Base-by-base conservation (phyloP, 2,888 invertebrate genomes). In the Euproctis similis region DNA sequence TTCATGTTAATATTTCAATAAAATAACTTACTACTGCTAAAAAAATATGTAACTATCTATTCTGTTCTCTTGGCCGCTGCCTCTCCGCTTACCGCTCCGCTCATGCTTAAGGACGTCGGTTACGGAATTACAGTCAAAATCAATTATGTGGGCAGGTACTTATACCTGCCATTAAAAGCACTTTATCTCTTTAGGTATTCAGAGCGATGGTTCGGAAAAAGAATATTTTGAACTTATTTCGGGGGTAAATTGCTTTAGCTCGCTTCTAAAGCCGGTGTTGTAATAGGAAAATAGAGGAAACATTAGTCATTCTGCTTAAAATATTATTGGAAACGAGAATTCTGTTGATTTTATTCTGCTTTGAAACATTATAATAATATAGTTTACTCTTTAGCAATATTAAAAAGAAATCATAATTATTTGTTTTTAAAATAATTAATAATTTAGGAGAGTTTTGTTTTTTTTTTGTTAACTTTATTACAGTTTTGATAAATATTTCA, bases 141-240 rank as follows among this genome's bases (percentile, higher is more conserved):
- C 52, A 53, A 53, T 53, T 53, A 53, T 46, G 51, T 50, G 48
- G 51, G 35, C 34, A 33, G 34, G 40, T 50, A 39, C 53, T 51
- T 48, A 46, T 42, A 48, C 37, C 43, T 50, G 48, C 53, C 54
- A 53, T 53, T 53, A 53, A 50, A 50, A 53, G 48, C 53, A 50
- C 48, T 48, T 53, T 43, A 53, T 53, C 42, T 47, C 38, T 44
- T 48, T 43, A 50, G 42, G 39, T 46, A 53, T 50, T 46, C 43
- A 36, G 39, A 38, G 38, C 36, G 42, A 47, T 36, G 48, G 39
- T 24, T 40, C 31, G 39, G 32, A 40, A 45, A 49, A 53, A 36
- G 31, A 24, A 38, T 44, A 42, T 36, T 48, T 32, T 17, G 31
- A 36, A 45, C 39, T 36, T 47, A 34, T 42, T 44, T 42, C 34